Base-by-base conservation (phyloP, 2,797 vertebrate genomes). In the Takifugu ocellatus region DNA sequence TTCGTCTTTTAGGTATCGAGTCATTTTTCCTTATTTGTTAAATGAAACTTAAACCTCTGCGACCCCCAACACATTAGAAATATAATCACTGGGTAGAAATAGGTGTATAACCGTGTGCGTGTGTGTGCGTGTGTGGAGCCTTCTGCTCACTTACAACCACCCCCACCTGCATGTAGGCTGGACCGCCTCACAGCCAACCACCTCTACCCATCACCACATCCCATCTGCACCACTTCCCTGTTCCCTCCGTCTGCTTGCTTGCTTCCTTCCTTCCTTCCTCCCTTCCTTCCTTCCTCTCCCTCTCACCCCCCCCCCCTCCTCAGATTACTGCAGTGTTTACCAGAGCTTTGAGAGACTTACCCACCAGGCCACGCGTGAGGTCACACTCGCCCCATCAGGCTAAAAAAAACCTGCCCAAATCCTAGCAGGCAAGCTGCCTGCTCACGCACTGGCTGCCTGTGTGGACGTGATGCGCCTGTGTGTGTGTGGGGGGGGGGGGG, bases 291-390 rank as follows among this genome's bases (percentile, higher is more conserved):
- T 50, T 65, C 61, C 21, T 59, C 29, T 6, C 47, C 14, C 26
- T 49, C 24, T 50, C 43, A 43, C 5, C 33, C 60, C 21, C 3
- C 44, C 25, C 63, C 63, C 26, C 71, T 72, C 68, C 72, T 66
- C 80, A 85, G 82, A 85, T 88, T 89, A 87, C 84, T 79, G 85
- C 85, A 72, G 81, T 87, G 83, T 86, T 87, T 85, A 87, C 72
- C 66, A 70, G 77, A 83, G 85, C 83, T 88, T 86, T 87, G 74
- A 84, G 67, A 88, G 82, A 87, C 87, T 88, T 88, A 89, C 82
- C 84, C 82, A 81, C 77, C 60, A 75, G 81, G 83, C 82, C 80
- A 83, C 70, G 75, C 79, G 80, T 84, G 77, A 84, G 84, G 82
- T 88, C 84, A 87, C 69, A 79, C 72, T 77, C 64, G 57, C 82